A percentile compares a stretch with the other conserved stretches of the same genome.
phyloP scores from a whole-genome alignment of 2,113 vertebrate species.

The Petromus typicus region DNA sequence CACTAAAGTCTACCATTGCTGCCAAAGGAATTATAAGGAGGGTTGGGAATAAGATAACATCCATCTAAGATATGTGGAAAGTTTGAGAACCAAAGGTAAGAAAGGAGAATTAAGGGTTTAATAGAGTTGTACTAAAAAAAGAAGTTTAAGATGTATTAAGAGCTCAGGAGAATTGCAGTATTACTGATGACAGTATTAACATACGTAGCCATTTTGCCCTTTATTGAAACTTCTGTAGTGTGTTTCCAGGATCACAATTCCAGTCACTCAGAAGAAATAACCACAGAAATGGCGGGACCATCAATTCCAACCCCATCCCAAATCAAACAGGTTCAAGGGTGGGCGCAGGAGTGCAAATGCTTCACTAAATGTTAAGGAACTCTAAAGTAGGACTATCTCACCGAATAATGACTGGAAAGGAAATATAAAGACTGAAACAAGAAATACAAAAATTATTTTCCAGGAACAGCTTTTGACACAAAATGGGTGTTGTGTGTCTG shows the following conservation, averaged over 20 bases:
- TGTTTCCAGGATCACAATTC: neutral
- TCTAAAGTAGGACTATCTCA: neutral
- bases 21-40: slow-evolving; percentile 44
- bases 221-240: neutral
- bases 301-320: neutral
- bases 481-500: neutral
- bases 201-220: neutral
- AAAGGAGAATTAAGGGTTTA: slow-evolving; percentile 11
- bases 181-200: neutral
- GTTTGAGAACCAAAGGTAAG: slow-evolving; percentile 26
- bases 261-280: neutral
- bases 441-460: slow-evolving; percentile 48
- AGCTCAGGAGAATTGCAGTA: neutral
- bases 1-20: slow-evolving; percentile 38
- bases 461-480: neutral
- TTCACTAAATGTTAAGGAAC: slow-evolving; percentile 37
- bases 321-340: neutral
- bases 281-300: neutral
- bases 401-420: neutral
- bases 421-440: neutral
- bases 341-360: neutral
- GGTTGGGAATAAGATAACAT: neutral
- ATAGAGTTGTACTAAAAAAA: neutral
- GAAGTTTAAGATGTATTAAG: neutral
- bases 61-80: neutral